Conservation (phyloP, 2,797 vertebrate species). For the Protosalanx chinensis region DNA sequence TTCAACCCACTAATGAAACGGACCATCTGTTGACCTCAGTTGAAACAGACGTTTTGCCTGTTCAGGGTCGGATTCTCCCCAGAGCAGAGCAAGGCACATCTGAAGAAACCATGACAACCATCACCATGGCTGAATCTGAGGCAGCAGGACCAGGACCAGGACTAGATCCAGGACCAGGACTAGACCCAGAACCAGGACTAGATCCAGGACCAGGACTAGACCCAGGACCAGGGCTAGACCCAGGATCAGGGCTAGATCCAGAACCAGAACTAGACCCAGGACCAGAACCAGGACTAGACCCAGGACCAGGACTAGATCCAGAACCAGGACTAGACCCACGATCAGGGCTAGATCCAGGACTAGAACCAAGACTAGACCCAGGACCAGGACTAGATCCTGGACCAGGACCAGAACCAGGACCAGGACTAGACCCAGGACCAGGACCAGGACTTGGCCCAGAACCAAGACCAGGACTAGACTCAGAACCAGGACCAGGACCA, state of each 20-base stretch:
- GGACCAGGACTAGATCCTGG: background rate
- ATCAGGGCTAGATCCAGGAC: background rate
- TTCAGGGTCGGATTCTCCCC: too few relatives aligned
- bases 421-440: background rate
- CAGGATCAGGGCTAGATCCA: too few relatives aligned
- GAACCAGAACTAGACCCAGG: too few relatives aligned
- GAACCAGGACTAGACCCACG: background rate
- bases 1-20: slow-evolving; percentile 23
- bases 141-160: background rate
- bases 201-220: background rate
- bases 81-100: too few relatives aligned
- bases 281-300: too few relatives aligned
- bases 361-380: background rate
- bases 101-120: background rate
- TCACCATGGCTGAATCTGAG: background rate
- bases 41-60: too few relatives aligned
- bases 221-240: background rate
- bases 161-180: background rate
- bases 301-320: background rate
- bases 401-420: background rate
- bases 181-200: background rate
- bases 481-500: background rate
- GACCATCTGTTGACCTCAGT: background rate
- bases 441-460: background rate
- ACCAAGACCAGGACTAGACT: background rate